Evolutionary conservation across 2,888 invertebrate genomes (phyloP), one percentile per base, ranked within the genome.

Genomic region (Julus scandinavius): DNA sequence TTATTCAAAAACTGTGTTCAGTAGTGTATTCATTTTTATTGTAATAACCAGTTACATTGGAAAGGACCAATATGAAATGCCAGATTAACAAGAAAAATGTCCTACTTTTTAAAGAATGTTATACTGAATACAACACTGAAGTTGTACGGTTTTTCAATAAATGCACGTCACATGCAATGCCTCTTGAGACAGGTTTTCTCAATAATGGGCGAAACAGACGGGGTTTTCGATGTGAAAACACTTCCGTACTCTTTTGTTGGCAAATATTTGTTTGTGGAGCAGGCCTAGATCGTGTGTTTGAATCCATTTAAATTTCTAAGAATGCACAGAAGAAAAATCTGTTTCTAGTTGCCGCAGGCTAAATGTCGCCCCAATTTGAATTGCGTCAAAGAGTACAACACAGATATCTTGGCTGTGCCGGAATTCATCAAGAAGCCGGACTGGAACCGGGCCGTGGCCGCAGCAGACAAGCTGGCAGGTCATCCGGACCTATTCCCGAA

Each of bases 201-300:
- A 20, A 72, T 72, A n/a, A n/a, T 29, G 11, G 20, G 6, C 63
- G 63, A 63, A 63, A 63, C 63, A 4, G 63, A 63, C 2, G 63
- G 7, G 63, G n/a, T 63, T 63, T 63, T 63, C 63, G 63, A 17
- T 63, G 20, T n/a, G 72, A 72, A 72, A 20, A 4, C 72, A 72
- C 72, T 72, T 72, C 72, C 72, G 72, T 29, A 72, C 72, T 72
- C 72, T 29, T 72, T 72, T 72, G 72, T 72, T 4, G 29, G 20
- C 72, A 72, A 72, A 72, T 72, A 72, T 29, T 72, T 20, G 72
- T 72, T 72, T 72, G 72, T 72, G 72, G 72, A 72, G 72, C 17
- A 72, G 29, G 20, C 72, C 72, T 72, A 20, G n/a, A 72, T 72
- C 72, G 29, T 72, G 72, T 72, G 29, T 72, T 72, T 72, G 72